These are phyloP conservation scores for Myrmophylax atrothorax DNA, from an alignment of 2,113 vertebrate species.

Conservation along the genomic window DNA sequence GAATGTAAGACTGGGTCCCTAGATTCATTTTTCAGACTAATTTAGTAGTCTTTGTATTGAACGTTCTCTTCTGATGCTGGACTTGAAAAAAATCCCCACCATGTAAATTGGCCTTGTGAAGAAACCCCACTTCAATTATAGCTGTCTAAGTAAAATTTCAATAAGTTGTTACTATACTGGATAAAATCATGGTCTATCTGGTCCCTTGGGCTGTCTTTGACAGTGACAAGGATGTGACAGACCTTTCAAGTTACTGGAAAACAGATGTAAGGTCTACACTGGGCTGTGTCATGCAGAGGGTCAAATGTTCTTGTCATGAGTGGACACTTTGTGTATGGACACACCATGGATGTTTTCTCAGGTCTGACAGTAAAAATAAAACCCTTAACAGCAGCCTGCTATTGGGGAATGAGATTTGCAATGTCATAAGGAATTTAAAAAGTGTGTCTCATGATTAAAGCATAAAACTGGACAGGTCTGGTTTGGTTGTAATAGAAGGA, in stretches of 20 bases:
- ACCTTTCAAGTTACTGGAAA: neutral
- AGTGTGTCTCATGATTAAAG: neutral
- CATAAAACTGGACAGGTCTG: neutral
- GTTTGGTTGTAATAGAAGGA: neutral
- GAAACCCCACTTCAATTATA: neutral
- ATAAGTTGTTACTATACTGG: neutral
- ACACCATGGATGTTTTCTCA: neutral
- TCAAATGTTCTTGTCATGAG: neutral
- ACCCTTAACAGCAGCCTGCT: accelerated
- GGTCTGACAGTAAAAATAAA: neutral
- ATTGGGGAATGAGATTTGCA: neutral
- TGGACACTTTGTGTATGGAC: neutral
- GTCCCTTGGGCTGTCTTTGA: neutral
- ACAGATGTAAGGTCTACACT: neutral
- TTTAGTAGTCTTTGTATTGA: slow-evolving; percentile 5
- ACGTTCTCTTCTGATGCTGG: slow-evolving; percentile 12
- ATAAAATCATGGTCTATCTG: neutral
- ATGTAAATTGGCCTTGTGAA: neutral
- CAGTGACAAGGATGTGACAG: neutral
- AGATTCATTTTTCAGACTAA: slow-evolving; percentile 23
- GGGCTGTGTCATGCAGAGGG: neutral
- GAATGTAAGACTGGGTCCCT: neutral
- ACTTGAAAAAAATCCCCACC: neutral
- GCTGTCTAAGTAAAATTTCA: neutral
- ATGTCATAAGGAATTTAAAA: neutral